Percentiles rank a stretch among this genome's conserved stretches.
Conservation (phyloP, 2,888 invertebrate species). For the Noctuana brunneofusca region DNA sequence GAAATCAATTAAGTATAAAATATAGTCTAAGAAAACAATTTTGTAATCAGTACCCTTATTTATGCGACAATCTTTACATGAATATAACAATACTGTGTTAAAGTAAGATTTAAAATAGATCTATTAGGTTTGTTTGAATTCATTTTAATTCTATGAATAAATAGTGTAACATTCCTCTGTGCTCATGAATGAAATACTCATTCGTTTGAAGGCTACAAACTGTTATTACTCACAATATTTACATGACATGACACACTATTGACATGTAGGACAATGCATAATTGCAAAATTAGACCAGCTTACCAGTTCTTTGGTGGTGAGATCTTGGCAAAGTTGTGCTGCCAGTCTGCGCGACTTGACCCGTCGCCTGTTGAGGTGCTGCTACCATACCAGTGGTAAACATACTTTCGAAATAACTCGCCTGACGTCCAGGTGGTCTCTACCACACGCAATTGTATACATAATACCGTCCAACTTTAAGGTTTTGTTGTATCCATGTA, state of each 20-base stretch:
- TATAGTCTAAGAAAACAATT: too few relatives aligned
- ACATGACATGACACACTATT: slow-evolving; percentile 15
- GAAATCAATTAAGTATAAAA: too few relatives aligned
- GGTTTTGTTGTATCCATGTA: slow-evolving; percentile 50
- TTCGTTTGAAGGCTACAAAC: neutral
- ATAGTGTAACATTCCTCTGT: neutral
- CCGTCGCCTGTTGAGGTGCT: slow-evolving; percentile 72
- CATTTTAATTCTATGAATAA: neutral
- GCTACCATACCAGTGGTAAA: slow-evolving; percentile 75
- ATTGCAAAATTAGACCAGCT: slow-evolving; percentile 7
- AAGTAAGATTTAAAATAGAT: too few relatives aligned
- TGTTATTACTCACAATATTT: slow-evolving; percentile 16
- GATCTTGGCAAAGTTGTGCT: slow-evolving; percentile 77
- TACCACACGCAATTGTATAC: slow-evolving; percentile 69
- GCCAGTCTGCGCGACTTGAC: slow-evolving; percentile 74
- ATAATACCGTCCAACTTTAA: slow-evolving; percentile 64
- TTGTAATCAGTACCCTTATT: too few relatives aligned
- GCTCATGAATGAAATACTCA: neutral
- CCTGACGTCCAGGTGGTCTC: slow-evolving; percentile 73
- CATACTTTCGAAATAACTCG: slow-evolving; percentile 60
- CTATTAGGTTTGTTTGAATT: too few relatives aligned
- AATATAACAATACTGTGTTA: too few relatives aligned
- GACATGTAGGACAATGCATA: slow-evolving; percentile 14
- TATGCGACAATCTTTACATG: too few relatives aligned
- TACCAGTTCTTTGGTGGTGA: slow-evolving; percentile 79